Evolutionary conservation across 2,797 vertebrate genomes (phyloP).

Genomic region (Loris lydekkerianus): DNA sequence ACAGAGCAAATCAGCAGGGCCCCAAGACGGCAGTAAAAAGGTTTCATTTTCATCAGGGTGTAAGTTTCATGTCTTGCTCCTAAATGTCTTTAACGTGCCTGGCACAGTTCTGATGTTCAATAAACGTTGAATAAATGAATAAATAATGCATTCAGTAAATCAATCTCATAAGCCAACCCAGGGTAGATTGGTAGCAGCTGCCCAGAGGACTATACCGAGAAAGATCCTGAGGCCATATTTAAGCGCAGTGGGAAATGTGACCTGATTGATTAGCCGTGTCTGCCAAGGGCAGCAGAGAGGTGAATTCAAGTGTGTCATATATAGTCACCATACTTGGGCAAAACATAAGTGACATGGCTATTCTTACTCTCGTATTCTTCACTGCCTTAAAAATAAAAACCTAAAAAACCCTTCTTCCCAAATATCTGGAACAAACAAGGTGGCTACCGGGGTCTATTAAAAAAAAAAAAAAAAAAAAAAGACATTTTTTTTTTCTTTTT

Average conservation of each 20-base stretch:
- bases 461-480: neutral
- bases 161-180: neutral
- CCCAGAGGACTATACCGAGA: neutral
- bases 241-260: neutral
- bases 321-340: neutral
- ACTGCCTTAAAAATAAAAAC: neutral
- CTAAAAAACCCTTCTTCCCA: neutral
- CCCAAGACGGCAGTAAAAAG: neutral
- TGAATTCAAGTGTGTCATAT: neutral
- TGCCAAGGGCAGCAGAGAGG: neutral
- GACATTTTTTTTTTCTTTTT: neutral
- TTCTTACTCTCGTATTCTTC: neutral
- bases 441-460: neutral
- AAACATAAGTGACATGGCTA: neutral
- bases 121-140: constrained; percentile 74
- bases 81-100: constrained; percentile 46
- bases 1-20: constrained; percentile 34
- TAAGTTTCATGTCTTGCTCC: constrained; percentile 23
- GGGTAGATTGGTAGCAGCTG: constrained; percentile 20
- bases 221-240: neutral
- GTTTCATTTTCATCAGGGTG: constrained; percentile 45
- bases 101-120: constrained; percentile 49
- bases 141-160: constrained; percentile 46
- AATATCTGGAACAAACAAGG: constrained; percentile 8
- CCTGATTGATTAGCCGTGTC: neutral